Base-by-base conservation (phyloP, 2,888 invertebrate species). In the Zygothrica quintamaculata region DNA sequence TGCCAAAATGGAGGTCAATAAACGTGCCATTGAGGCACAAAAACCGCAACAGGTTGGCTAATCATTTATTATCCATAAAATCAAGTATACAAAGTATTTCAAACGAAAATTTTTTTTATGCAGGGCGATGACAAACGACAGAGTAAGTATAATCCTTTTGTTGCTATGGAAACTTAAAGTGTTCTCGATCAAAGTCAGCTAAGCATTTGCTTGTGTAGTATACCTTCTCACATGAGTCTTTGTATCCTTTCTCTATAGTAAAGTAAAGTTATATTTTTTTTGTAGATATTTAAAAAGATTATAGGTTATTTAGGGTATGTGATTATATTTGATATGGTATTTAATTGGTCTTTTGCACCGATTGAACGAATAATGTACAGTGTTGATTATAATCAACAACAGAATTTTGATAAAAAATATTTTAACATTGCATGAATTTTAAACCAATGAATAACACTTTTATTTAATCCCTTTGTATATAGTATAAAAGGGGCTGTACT, bases 1-100 rank as follows among this genome's bases (percentile, higher is more conserved):
- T 88, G 93, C 93, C 70, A 93, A 93, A 90, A 92, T 92, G 88
- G 93, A 93, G 89, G 93, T 93, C 73, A 92, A 92, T 78, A 89
- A 92, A 79, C 93, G 93, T 92, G 65, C 67, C 33, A 72, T 80
- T 51, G 87, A 81, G 62, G 65, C 91, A 91, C 92, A 90, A 37
- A 92, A 92, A 91, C 92, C 92, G 90, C 92, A 92, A 92, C 92
- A 92, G 90, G 89, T 90, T 70, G 31, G 67, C 55, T 52, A 61
- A 64, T 56, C 42, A 50, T 71, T 65, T 74, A 62, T 61, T 56
- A 55, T 68, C 15, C 36, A 31, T 46, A 5, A 25, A 39, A 40
- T 15, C 44, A 16, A 55, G 50, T 11, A 44, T 5, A 48, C 42
- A 36, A 40, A 56, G 13, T 22, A 60, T 37, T 43, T 33, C 22